A percentile compares a stretch with the other conserved stretches of the same genome.
These are phyloP conservation scores for Gortyna flavago DNA, from an alignment of 2,888 invertebrate genomes.

Conservation along the genomic window DNA sequence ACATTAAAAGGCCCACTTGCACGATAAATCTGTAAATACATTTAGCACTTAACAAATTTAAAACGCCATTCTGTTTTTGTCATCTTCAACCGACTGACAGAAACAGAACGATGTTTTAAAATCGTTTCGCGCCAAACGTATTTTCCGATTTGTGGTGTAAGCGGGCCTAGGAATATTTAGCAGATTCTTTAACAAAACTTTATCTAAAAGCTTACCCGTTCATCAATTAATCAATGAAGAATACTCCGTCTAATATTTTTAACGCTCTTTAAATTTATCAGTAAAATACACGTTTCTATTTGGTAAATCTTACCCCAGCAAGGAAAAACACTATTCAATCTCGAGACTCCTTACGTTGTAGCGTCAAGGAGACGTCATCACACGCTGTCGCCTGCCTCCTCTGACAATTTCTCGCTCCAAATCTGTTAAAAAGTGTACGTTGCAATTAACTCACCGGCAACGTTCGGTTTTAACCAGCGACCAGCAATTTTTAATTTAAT, in stretches of 20 bases:
- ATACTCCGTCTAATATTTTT: background rate
- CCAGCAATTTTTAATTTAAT: no score
- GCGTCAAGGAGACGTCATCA: constrained; percentile 44
- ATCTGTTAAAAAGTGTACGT: constrained; percentile 51
- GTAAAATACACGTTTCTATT: background rate
- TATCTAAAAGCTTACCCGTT: background rate
- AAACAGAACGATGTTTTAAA: background rate
- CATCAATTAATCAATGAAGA: background rate
- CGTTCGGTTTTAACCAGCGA: constrained; percentile 35
- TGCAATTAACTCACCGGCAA: constrained; percentile 42
- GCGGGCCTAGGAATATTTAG: background rate
- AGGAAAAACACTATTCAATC: constrained; percentile 10
- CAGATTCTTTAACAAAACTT: background rate
- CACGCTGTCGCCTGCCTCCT: constrained; percentile 28
- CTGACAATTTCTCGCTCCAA: constrained; percentile 44
- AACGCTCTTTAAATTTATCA: background rate
- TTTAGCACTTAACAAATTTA: background rate
- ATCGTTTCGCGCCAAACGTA: no score
- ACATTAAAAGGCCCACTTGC: no score
- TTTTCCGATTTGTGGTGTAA: no score
- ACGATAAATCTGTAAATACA: background rate
- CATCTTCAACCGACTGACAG: background rate
- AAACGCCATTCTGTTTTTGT: background rate
- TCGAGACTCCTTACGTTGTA: constrained; percentile 8
- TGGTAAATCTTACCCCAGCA: background rate